Base-by-base conservation (phyloP, 2,797 vertebrate genomes). In the Cossypha dichroa region DNA sequence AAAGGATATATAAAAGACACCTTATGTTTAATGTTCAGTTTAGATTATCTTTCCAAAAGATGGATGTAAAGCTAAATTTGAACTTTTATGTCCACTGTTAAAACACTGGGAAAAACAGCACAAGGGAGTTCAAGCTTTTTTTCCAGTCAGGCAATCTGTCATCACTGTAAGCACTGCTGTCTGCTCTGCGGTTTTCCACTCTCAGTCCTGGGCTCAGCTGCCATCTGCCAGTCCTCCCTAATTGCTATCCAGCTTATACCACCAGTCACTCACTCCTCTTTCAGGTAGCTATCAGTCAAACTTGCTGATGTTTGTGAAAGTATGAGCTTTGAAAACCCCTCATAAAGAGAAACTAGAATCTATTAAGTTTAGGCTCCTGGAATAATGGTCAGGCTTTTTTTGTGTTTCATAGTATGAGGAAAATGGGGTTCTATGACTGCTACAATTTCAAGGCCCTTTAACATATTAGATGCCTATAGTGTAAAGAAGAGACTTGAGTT, bases 221-320 rank as follows among this genome's bases (percentile, higher is more conserved):
- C 97, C 97, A 97, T 97, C 97, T 98, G 96, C 67, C 48, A 29
- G 58, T 56, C 85, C 96, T 90, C 62, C 36, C 82, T 97, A 96
- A 95, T 75, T 96, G 93, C 74, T 87, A 74, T 68, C 51, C 59
- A 91, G 48, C 52, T 86, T 90, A 59, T 62, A 82, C 14, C 87
- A 63, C 77, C 90, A 70, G 73, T 82, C 82, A 93, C 66, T 96
- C 88, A 81, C 34, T 94, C 83, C 77, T 96, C 72, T 94, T 97
- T 95, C 95, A 75, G 93, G 78, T 92, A 92, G 85, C 76, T 84
- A 40, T 88, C 87, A 93, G 78, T 93, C 63, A 92, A 90, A 73
- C 28, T 59, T 46, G 13, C 9, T 60, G 75, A 85, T 94, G 41
- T 85, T 80, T 80, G 55, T 92, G 48, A 92, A 96, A 96, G 69